Evolutionary conservation across 2,888 invertebrate species (phyloP).

Genomic region (Tipula helvola): DNA sequence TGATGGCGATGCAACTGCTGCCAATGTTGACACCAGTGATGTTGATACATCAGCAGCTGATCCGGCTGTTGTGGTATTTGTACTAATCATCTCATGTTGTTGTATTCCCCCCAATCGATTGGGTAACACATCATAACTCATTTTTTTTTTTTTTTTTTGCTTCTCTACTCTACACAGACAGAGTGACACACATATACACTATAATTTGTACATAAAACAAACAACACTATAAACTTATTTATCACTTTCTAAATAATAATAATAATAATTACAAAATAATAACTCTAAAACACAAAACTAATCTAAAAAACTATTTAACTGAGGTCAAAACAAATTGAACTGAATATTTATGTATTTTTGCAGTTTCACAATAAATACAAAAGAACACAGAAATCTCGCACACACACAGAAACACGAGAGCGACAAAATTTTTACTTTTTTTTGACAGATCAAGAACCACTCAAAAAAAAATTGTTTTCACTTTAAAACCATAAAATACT

Average conservation of each 20-base stretch:
- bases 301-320: not conserved
- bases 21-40: not conserved
- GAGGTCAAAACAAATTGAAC: not conserved
- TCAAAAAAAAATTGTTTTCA: not conserved
- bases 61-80: not conserved
- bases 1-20: slow-evolving; percentile 22
- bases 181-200: not conserved
- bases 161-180: not conserved
- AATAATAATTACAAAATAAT: not conserved
- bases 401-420: not conserved
- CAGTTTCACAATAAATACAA: not conserved
- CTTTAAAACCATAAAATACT: not conserved
- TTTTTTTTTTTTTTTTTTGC: slow-evolving; percentile 18
- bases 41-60: not conserved
- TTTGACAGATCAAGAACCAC: not conserved
- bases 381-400: not conserved
- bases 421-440: not conserved
- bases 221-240: not conserved
- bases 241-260: not conserved
- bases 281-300: not conserved
- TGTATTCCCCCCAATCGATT: slow-evolving; percentile 24
- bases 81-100: not conserved
- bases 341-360: not conserved
- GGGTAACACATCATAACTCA: slow-evolving; percentile 34
- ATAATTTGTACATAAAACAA: not conserved